Base-by-base conservation (phyloP, 2,888 invertebrate genomes). In the Napeogenes inachia region DNA sequence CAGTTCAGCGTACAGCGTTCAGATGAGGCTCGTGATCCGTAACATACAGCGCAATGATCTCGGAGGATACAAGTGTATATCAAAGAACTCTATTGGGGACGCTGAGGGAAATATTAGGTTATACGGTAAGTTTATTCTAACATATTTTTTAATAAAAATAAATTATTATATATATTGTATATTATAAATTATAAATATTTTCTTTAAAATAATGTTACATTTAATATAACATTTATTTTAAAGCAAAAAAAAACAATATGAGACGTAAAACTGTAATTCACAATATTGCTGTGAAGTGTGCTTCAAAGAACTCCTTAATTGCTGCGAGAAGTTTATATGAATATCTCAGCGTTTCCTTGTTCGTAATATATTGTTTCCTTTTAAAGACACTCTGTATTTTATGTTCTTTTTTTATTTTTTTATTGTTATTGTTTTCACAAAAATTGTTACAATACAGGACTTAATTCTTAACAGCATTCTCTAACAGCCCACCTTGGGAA, bases 81-180 rank as follows among this genome's bases (percentile, higher is more conserved):
- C 97, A 59, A 97, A 97, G 87, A 97, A 97, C 87, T 96, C 96
- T 67, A 96, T 97, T 75, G 97, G 97, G 0, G 96, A 96, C 75
- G 96, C 97, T 13, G 97, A 97, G 81, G 97, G 97, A 64, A 96
- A 95, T 80, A 97, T 97, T 75, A 93, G 96, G 74, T 92, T 97
- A 70, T 97, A 97, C 82, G 96, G 97, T 97, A 85, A 93, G 94
- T 90, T 13, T 38, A 50, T 50, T 21, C 42, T 13, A n/a, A 45
- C 35, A 45, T 38, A 13, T n/a, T 13, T 6, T 50, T 30, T 0
- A 30, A 30, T 10, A 50, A 30, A 30, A 3, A 30, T 6, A 50
- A 10, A 50, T 6, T 10, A 8, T 30, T 50, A 21, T n/a, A 30
- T 30, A 30, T 30, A 12, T 30, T 30, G 4, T 5, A 5, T 6